Evolutionary conservation across 1,140 invertebrate species (phyloP).

Genomic region (Drosophila repleta): DNA sequence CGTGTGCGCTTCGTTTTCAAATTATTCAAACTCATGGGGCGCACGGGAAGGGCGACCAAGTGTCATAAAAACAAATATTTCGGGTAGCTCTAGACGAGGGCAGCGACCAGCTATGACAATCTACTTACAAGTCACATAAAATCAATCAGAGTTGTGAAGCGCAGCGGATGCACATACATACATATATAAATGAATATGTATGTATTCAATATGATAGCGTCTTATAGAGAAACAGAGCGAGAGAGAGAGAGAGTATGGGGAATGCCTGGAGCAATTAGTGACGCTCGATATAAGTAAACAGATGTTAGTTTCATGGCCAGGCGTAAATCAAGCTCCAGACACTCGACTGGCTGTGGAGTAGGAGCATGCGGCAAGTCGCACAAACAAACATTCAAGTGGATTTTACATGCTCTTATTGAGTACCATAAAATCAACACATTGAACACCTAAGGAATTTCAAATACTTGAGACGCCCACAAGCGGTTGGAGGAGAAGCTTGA

Average conservation of each 20-base stretch:
- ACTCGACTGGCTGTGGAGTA: not conserved
- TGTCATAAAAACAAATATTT: conserved; percentile 56
- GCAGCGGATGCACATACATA: conserved; percentile 22
- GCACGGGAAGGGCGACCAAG: conserved; percentile 34
- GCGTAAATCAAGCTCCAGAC: conserved; percentile 46
- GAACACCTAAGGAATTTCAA: conserved; percentile 17
- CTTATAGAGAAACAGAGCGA: not conserved
- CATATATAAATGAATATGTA: not conserved
- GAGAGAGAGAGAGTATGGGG: not conserved
- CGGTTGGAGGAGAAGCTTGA: not conserved
- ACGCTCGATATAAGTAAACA: conserved; percentile 52
- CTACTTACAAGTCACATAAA: conserved; percentile 51
- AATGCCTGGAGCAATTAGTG: conserved; percentile 59
- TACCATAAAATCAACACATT: conserved; percentile 7
- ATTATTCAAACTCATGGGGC: conserved; percentile 57
- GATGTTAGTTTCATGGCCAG: conserved; percentile 55
- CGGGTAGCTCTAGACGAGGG: conserved; percentile 12
- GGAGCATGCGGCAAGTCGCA: not conserved
- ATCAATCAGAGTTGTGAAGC: conserved; percentile 56
- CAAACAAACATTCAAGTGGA: conserved; percentile 3
- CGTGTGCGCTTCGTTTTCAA: conserved; percentile 55
- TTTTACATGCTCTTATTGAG: conserved; percentile 1
- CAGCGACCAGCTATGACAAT: conserved; percentile 24
- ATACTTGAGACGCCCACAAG: not conserved
- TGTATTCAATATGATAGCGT: not conserved